A percentile compares a stretch with the other conserved stretches of the same genome.
Conservation (phyloP, 2,113 vertebrate species). For the Greenwoodochromis staneri region DNA sequence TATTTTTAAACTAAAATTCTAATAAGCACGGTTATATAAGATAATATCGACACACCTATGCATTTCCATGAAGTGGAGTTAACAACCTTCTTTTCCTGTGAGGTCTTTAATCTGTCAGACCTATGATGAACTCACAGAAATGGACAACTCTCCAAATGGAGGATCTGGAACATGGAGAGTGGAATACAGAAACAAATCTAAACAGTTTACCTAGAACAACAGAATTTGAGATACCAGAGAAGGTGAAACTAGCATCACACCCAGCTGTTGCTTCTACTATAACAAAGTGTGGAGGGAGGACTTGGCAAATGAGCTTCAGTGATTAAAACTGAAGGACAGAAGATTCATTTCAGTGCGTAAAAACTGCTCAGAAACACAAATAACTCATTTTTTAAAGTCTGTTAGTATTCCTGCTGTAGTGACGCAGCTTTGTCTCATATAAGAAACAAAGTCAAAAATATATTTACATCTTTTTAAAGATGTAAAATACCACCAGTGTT, state of each 20-base stretch:
- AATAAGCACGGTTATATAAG: background rate
- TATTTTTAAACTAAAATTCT: background rate
- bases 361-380: background rate
- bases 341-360: background rate
- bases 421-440: too few relatives aligned
- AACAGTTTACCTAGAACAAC: background rate
- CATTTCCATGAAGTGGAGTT: background rate
- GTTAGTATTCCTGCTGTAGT: too few relatives aligned
- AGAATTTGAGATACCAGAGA: background rate
- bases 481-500: background rate
- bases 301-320: background rate
- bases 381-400: background rate
- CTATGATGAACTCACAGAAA: background rate
- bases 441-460: too few relatives aligned
- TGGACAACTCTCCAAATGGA: background rate
- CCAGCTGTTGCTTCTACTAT: background rate
- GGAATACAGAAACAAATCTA: background rate
- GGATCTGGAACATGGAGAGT: background rate
- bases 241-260: background rate
- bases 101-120: background rate
- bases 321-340: background rate
- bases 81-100: background rate
- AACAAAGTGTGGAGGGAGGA: background rate
- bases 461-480: background rate
- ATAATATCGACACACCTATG: rapidly evolving